These are phyloP conservation scores for Cylloceria caligata DNA, from an alignment of 2,888 invertebrate genomes.

Conservation along the genomic window DNA sequence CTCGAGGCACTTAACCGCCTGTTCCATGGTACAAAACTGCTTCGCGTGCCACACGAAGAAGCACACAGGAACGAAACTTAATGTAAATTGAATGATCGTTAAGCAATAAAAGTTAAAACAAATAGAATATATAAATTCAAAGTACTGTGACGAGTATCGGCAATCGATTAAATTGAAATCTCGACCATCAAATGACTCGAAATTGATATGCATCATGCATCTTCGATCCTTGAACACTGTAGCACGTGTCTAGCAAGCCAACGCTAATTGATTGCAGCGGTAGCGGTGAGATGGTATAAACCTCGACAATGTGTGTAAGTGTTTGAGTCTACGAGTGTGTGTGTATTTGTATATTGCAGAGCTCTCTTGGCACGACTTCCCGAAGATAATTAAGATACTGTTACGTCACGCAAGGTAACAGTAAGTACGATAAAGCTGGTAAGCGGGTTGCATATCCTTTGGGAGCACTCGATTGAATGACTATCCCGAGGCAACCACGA, in stretches of 20 bases:
- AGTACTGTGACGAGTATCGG: not conserved
- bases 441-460: slow-evolving; percentile 46
- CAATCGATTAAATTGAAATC: slow-evolving; percentile 37
- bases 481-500: slow-evolving; percentile 49
- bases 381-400: slow-evolving; percentile 66
- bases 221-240: slow-evolving; percentile 19
- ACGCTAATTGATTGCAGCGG: slow-evolving; percentile 58
- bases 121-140: slow-evolving; percentile 11
- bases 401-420: slow-evolving; percentile 68
- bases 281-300: slow-evolving; percentile 38
- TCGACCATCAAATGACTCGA: not conserved
- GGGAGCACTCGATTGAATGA: slow-evolving; percentile 62
- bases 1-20: slow-evolving; percentile 16
- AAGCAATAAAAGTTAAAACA: slow-evolving; percentile 28
- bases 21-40: not conserved
- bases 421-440: slow-evolving; percentile 44
- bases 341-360: not conserved
- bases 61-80: not conserved
- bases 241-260: slow-evolving; percentile 6
- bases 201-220: slow-evolving; percentile 19
- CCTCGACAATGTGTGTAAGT: slow-evolving; percentile 1
- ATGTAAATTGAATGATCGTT: slow-evolving; percentile 37
- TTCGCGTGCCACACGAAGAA: slow-evolving; percentile 48
- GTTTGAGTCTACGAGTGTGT: not conserved
- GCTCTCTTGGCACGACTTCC: slow-evolving; percentile 48